Evolutionary conservation across 2,797 vertebrate species (phyloP).

Genomic region (Tangara arthus): DNA sequence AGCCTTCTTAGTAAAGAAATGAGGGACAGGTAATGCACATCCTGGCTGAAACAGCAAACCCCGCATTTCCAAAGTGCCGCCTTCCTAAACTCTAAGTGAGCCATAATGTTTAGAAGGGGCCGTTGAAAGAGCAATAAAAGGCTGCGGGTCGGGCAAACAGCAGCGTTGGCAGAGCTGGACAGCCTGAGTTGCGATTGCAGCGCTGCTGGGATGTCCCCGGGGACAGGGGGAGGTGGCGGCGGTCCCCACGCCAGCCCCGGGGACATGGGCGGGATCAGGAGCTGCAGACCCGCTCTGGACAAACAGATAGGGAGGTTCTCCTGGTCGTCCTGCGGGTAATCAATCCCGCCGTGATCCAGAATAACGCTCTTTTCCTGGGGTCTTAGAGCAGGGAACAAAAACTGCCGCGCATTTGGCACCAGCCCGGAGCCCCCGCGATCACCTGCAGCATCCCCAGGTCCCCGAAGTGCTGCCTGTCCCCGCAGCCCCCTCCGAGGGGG

Average conservation of each 20-base stretch:
- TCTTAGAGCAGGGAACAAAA: not conserved
- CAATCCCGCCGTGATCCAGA: constrained; percentile 1
- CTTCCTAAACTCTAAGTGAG: constrained; percentile 53
- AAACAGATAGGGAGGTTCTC: not conserved
- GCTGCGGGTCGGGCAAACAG: constrained; percentile 40
- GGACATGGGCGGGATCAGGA: not conserved
- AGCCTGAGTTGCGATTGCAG: not conserved
- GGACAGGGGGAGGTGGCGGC: fast-evolving
- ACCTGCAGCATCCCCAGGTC: fast-evolving
- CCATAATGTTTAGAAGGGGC: constrained; percentile 32
- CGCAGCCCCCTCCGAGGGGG: not conserved
- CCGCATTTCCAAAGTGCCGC: not conserved
- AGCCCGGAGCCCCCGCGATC: not conserved
- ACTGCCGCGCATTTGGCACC: fast-evolving
- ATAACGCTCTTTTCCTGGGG: not conserved
- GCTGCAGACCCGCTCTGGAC: not conserved
- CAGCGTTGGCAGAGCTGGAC: not conserved
- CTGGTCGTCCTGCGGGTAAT: not conserved
- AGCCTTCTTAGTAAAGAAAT: not conserved
- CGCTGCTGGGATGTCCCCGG: not conserved
- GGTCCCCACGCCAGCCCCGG: fast-evolving
- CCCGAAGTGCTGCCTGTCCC: not conserved
- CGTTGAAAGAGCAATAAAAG: constrained; percentile 31
- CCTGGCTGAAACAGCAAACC: not conserved
- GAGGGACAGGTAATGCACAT: not conserved